These are phyloP conservation scores for Amblyjoppa fuscipennis DNA, from an alignment of 2,888 invertebrate genomes.

Conservation along the genomic window DNA sequence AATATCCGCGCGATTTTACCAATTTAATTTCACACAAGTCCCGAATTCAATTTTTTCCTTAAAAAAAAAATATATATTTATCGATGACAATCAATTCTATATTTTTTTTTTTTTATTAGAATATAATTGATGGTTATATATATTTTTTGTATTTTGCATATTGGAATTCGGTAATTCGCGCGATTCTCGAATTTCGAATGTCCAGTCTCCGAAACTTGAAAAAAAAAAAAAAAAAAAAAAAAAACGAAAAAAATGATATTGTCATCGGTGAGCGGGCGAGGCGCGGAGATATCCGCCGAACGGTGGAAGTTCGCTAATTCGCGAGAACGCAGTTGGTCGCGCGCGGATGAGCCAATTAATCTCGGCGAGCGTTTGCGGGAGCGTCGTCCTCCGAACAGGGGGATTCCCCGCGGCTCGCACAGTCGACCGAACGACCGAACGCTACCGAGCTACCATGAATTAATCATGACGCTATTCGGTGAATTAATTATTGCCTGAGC, in stretches of 20 bases:
- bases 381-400: slow-evolving; percentile 4
- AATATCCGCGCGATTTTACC: too few species aligned
- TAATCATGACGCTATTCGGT: slow-evolving; percentile 56
- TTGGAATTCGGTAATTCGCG: too few species aligned
- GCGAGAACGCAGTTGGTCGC: slow-evolving; percentile 40
- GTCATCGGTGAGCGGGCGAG: background rate
- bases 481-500: slow-evolving; percentile 53
- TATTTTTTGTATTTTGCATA: too few species aligned
- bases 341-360: slow-evolving; percentile 54
- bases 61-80: too few species aligned
- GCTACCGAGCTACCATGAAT: slow-evolving; percentile 54
- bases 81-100: too few species aligned
- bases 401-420: background rate
- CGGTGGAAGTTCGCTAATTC: slow-evolving; percentile 41
- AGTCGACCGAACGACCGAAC: slow-evolving; percentile 44
- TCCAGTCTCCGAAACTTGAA: background rate
- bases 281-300: background rate
- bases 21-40: too few species aligned
- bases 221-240: too few species aligned
- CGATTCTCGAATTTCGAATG: too few species aligned
- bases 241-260: too few species aligned
- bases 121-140: too few species aligned
- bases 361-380: slow-evolving; percentile 11
- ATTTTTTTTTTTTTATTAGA: too few species aligned
- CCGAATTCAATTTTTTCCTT: too few species aligned